Conservation (phyloP, 2,888 invertebrate genomes). For the Diaperis boleti region DNA sequence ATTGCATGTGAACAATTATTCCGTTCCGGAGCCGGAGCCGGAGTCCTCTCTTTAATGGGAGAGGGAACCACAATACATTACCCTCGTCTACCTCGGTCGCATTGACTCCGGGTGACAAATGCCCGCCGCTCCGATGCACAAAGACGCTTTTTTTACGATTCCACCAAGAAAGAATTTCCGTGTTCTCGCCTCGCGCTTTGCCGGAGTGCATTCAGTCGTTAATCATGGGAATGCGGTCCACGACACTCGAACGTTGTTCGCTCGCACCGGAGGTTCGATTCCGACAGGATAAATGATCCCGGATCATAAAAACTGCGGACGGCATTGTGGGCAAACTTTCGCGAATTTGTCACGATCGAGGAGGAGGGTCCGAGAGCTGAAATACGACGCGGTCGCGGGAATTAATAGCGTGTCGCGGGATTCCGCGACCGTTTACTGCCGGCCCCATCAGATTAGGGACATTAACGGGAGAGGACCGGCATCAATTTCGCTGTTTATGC, state of each 20-base stretch:
- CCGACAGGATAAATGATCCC: slow-evolving; percentile 34
- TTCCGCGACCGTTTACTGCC: slow-evolving; percentile 65
- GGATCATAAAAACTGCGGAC: slow-evolving; percentile 33
- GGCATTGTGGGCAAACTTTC: slow-evolving; percentile 51
- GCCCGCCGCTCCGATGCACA: slow-evolving; percentile 62
- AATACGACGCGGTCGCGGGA: slow-evolving; percentile 62
- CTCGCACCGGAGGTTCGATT: slow-evolving; percentile 52
- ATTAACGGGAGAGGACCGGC: slow-evolving; percentile 63
- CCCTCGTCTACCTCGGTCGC: slow-evolving; percentile 57
- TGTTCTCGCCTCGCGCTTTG: slow-evolving; percentile 63
- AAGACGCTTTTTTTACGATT: slow-evolving; percentile 63
- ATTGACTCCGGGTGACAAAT: slow-evolving; percentile 65
- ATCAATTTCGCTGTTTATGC: slow-evolving; percentile 66
- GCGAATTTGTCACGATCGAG: slow-evolving; percentile 47
- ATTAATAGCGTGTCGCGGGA: slow-evolving; percentile 66
- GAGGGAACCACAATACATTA: slow-evolving; percentile 66
- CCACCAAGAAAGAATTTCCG: slow-evolving; percentile 65
- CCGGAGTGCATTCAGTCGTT: slow-evolving; percentile 67
- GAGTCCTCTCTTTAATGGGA: slow-evolving; percentile 56
- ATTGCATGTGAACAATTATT: slow-evolving; percentile 59
- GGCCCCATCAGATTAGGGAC: slow-evolving; percentile 66
- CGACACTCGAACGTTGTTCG: slow-evolving; percentile 56
- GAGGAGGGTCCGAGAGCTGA: slow-evolving; percentile 52
- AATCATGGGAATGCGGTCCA: slow-evolving; percentile 64
- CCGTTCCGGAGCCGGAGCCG: slow-evolving; percentile 39